These are phyloP conservation scores for Atta cephalotes DNA, from an alignment of 1,140 invertebrate species.

Conservation along the genomic window DNA sequence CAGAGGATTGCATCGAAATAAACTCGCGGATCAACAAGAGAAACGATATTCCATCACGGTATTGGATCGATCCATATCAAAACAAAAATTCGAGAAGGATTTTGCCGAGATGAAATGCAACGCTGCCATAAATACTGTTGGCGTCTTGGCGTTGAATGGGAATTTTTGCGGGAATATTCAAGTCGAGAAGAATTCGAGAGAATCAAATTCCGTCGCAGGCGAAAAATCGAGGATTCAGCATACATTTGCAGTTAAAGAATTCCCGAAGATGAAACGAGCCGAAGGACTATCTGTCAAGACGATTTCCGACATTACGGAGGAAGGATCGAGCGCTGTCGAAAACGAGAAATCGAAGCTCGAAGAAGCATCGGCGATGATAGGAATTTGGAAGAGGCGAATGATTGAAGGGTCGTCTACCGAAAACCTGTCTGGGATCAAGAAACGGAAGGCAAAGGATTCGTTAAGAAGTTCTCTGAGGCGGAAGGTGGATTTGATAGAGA, in stretches of 20 bases:
- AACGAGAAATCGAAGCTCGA: neutral
- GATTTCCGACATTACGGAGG: neutral
- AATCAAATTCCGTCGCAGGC: neutral
- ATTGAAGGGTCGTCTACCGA: slow-evolving; percentile 38
- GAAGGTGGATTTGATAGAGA: slow-evolving; percentile 77
- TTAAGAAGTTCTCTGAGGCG: slow-evolving; percentile 72
- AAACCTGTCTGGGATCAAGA: slow-evolving; percentile 25
- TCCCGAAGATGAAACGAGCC: neutral
- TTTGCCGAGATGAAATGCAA: neutral
- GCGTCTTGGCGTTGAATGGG: neutral
- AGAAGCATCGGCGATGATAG: neutral
- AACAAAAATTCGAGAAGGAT: slow-evolving; percentile 5
- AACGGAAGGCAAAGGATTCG: slow-evolving; percentile 55
- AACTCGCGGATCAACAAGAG: slow-evolving; percentile 5
- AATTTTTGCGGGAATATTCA: neutral
- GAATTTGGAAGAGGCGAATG: neutral
- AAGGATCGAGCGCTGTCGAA: slow-evolving; percentile 44
- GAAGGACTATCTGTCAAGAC: neutral
- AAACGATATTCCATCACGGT: slow-evolving; percentile 4
- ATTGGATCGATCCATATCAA: slow-evolving; percentile 17
- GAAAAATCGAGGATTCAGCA: neutral
- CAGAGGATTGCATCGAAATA: neutral
- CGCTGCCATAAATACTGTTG: no score
- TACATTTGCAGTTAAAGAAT: neutral
- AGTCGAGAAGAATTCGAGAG: neutral